phyloP scores from a whole-genome alignment of 2,888 invertebrate genomes.

The Orthosia gothica region DNA sequence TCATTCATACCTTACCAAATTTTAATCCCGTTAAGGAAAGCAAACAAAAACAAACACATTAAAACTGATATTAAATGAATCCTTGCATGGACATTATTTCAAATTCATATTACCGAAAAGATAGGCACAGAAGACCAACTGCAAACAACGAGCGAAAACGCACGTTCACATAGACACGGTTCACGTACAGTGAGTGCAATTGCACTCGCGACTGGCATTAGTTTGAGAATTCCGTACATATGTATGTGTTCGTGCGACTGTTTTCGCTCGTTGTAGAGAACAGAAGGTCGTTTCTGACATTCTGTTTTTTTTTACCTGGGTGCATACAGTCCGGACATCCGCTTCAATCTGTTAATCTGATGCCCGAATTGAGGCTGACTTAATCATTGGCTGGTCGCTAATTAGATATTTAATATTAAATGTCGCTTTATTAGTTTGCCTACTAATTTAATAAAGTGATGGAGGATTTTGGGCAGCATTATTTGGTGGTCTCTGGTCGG shows the following conservation, averaged over 20 bases:
- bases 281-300: too few species aligned
- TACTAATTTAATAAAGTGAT: slow-evolving; percentile 31
- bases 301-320: not conserved
- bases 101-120: slow-evolving; percentile 11
- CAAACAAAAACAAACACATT: not conserved
- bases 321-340: slow-evolving; percentile 17
- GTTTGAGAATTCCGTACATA: not conserved
- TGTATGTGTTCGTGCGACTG: not conserved
- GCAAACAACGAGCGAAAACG: not conserved
- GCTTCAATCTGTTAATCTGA: slow-evolving; percentile 38
- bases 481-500: not conserved
- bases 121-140: not conserved
- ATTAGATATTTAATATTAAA: slow-evolving; percentile 55
- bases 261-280: not conserved
- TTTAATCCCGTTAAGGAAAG: slow-evolving; percentile 8
- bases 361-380: slow-evolving; percentile 34
- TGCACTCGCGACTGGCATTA: not conserved
- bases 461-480: not conserved
- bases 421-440: slow-evolving; percentile 23
- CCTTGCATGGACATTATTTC: slow-evolving; percentile 37
- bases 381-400: slow-evolving; percentile 49
- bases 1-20: not conserved
- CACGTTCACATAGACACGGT: not conserved
- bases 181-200: not conserved
- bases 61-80: slow-evolving; percentile 37